Evolutionary conservation across 30 jellyfish, hydroid and myxozoan species (phyloP).

Genomic region (Haliclystus octoradiatus): DNA sequence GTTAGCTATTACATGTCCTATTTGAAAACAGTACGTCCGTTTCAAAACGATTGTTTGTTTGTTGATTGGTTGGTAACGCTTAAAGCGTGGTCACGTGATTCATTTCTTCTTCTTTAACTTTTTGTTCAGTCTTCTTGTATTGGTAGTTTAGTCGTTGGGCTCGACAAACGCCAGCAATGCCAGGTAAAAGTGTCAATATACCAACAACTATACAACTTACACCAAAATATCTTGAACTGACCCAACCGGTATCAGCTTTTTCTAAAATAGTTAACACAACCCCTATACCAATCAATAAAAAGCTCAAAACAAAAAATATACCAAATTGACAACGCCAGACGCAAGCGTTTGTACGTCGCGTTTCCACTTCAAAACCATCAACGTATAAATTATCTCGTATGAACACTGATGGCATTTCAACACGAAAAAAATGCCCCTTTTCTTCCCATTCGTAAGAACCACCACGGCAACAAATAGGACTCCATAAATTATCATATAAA

Average conservation of each 20-base stretch:
- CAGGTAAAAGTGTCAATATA: conserved; percentile 54
- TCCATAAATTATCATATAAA: conserved; percentile 70
- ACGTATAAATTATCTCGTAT: conserved; percentile 69
- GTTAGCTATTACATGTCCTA: too few relatives aligned
- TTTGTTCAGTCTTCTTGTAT: conserved; percentile 10
- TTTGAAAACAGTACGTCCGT: too few relatives aligned
- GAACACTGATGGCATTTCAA: conserved; percentile 77
- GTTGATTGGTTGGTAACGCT: too few relatives aligned
- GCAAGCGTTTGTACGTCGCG: conserved; percentile 48
- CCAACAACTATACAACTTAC: conserved; percentile 70
- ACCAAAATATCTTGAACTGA: conserved; percentile 76
- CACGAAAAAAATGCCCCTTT: conserved; percentile 81
- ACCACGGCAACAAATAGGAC: conserved; percentile 86
- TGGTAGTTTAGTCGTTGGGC: conserved; percentile 33
- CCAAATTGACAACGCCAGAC: conserved; percentile 78
- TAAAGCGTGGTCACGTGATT: neutral
- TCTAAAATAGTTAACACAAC: conserved; percentile 45
- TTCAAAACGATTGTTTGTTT: too few relatives aligned
- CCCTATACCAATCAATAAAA: conserved; percentile 32
- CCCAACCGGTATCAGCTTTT: conserved; percentile 58
- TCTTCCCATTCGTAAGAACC: conserved; percentile 97
- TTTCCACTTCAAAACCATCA: conserved; percentile 68
- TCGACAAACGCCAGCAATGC: conserved; percentile 52
- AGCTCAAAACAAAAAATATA: conserved; percentile 50
- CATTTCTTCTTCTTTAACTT: conserved; percentile 6